Conservation (phyloP, 2,113 vertebrate genomes). For the Cyanoderma ruficeps region DNA sequence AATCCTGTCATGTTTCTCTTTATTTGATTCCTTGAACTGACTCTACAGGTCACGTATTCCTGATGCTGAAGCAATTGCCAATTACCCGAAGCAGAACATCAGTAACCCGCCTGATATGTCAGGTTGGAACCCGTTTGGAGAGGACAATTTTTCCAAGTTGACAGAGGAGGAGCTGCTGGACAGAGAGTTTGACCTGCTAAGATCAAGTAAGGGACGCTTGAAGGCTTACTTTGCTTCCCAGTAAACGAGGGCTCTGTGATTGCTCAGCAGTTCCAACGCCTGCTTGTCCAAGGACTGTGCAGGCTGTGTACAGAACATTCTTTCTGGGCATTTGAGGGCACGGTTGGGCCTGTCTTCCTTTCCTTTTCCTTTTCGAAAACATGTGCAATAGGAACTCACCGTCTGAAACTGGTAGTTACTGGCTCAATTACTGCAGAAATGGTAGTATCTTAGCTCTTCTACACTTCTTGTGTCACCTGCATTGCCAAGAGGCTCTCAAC, state of each 20-base stretch:
- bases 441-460: constrained; percentile 8
- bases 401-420: constrained; percentile 11
- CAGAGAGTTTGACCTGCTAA: constrained; percentile 95
- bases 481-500: constrained; percentile 41
- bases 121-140: constrained; percentile 95
- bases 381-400: constrained; percentile 27
- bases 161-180: constrained; percentile 97
- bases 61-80: constrained; percentile 70
- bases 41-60: constrained; percentile 73
- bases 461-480: constrained; percentile 13
- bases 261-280: constrained; percentile 59
- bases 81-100: constrained; percentile 76
- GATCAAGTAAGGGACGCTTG: constrained; percentile 94
- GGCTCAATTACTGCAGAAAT: constrained; percentile 27
- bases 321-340: constrained; percentile 77
- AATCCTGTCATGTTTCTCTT: background rate
- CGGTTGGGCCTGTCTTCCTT: constrained; percentile 41
- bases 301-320: constrained; percentile 58
- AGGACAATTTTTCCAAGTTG: constrained; percentile 96
- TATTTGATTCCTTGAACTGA: background rate
- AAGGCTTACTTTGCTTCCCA: constrained; percentile 86
- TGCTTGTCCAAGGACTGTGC: background rate
- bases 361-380: background rate
- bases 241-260: constrained; percentile 64
- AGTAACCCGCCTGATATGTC: constrained; percentile 97